Evolutionary conservation across 2,113 vertebrate species (phyloP), one percentile per base, ranked within the genome.

Genomic region (Platysternon megacephalum): DNA sequence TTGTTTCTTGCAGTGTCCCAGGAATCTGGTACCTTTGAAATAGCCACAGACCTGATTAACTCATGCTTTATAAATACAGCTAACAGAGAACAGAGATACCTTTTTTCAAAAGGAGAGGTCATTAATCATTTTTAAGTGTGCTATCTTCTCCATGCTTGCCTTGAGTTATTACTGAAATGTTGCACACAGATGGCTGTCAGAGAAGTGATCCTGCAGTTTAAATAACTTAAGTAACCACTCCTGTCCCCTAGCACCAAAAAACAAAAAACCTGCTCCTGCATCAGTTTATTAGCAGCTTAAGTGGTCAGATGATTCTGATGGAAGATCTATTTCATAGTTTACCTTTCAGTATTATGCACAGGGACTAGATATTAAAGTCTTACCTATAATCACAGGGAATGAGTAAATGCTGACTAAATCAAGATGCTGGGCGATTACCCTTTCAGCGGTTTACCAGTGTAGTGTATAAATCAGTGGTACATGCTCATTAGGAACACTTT

Each of bases 161-260:
- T 72, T 44, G 76, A 88, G 42, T 35, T 29, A 48, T 83, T 44
- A 80, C 44, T 91, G 42, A 78, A 56, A 93, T 51, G 82, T 17
- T 35, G 21, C 85, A 55, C 5, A 1, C 2, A 8, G 35, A 2
- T 0, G 0, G 32, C 3, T 68, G 26, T 44, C 44, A 74, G 82
- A 42, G 48, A 55, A 65, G 55, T 7, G 87, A 79, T 28, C 14
- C 16, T 56, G 5, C 14, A 65, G 19, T 51, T 89, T 82, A 46
- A 29, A 17, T 1, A 86, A 48, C 22, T 58, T 42, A 35, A 52
- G 29, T 5, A 32, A 88, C 51, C 39, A 51, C 68, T 19, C 74
- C 84, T 24, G 51, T 21, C 6, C 51, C 0, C 0, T 83, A 39
- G 32, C 0, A 7, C 5, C 42, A 76, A 93, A 48, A 76, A 93